Base-by-base conservation (phyloP, 2,797 vertebrate species). In the Xenopus petersii region DNA sequence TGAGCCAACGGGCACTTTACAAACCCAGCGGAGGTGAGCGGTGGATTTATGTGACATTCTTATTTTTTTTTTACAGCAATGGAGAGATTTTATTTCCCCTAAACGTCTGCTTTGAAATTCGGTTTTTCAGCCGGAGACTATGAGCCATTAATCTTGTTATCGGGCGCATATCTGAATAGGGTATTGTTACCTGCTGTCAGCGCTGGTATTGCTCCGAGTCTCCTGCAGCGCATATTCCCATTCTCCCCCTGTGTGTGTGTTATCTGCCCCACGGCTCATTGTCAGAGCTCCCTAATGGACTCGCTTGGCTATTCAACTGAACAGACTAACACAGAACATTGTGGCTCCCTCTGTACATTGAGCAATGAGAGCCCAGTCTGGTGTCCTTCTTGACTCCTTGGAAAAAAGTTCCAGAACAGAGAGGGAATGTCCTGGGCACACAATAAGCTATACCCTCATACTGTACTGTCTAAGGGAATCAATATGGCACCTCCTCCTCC, bases 91-190 rank as follows among this genome's bases (percentile, higher is more conserved):
- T 54, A 49, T 67, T 67, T 21, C 64, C 10, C 17, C 42, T 30
- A n/a, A 36, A 55, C 4, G 17, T 49, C 63, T 73, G 42, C 15
- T 74, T 11, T 51, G 42, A 24, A 51, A 21, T 36, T 58, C 15
- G 64, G 15, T 21, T 67, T 54, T 8, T 21, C 1, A 33, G 51
- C 47, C 9, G 16, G 7, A 63, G 66, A 6, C 49, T 51, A 10
- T 2, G 48, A 13, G 54, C 67, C 68, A 71, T 76, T 71, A 70
- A 71, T 76, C 74, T 71, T 42, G 55, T 71, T 77, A 71, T 77
- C 75, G 12, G 24, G 12, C 48, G 75, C 66, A 77, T 77, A 71
- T 77, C n/a, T 55, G 65, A 51, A 51, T 15, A 42, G 49, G 49
- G 11, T 76, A 51, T 51, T 15, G 63, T 42, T 54, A 33, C 66